Percentiles rank a stretch among this genome's conserved stretches.
Conservation (phyloP, 1,140 invertebrate genomes). For the Frieseomelitta varia region DNA sequence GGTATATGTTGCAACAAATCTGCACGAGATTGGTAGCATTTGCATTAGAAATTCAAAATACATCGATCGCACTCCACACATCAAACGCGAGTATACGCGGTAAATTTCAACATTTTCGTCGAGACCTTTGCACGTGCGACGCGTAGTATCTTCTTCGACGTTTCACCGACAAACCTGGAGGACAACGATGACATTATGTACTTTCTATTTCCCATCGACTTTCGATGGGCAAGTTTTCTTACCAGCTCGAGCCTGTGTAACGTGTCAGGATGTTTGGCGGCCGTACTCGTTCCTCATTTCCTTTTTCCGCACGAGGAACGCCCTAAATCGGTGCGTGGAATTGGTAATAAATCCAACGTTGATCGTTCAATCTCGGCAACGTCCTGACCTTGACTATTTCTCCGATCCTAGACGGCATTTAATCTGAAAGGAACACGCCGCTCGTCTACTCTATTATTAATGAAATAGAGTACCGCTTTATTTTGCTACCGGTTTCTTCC, state of each 20-base stretch:
- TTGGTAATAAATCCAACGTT: constrained; percentile 52
- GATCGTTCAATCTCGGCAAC: constrained; percentile 63
- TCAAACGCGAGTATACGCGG: neutral
- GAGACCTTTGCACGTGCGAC: constrained; percentile 29
- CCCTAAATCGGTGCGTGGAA: constrained; percentile 56
- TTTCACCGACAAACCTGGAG: constrained; percentile 36
- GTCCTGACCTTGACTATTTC: constrained; percentile 64
- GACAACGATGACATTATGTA: constrained; percentile 36
- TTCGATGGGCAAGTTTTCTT: constrained; percentile 19
- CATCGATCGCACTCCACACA: neutral
- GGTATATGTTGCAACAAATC: too few species aligned
- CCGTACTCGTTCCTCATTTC: constrained; percentile 51
- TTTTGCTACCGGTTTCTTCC: constrained; percentile 54
- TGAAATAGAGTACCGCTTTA: constrained; percentile 46
- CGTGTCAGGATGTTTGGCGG: constrained; percentile 18
- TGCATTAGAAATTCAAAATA: neutral
- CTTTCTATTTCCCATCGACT: constrained; percentile 46
- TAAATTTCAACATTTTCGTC: constrained; percentile 27
- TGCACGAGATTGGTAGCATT: neutral
- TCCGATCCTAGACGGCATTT: constrained; percentile 64
- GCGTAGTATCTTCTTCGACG: constrained; percentile 4
- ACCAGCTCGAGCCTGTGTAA: neutral
- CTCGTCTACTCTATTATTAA: constrained; percentile 64
- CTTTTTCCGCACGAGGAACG: constrained; percentile 62
- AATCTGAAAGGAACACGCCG: constrained; percentile 66